Evolutionary conservation across 2,888 invertebrate genomes (phyloP), one percentile per base, ranked within the genome.

Genomic region (Rhaphigaster nebulosa): DNA sequence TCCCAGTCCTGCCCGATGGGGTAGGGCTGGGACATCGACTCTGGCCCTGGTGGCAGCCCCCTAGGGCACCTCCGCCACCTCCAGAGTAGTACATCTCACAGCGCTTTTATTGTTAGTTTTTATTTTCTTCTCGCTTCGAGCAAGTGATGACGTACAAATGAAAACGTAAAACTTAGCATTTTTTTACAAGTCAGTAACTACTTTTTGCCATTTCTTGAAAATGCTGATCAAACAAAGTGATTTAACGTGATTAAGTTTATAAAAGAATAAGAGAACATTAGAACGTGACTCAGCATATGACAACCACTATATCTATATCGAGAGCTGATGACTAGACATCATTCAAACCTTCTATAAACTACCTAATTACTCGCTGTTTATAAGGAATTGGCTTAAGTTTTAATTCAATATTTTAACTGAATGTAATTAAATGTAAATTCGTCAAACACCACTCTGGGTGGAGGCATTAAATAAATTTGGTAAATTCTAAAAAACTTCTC

Each of bases 1-100:
- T 97, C 93, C 96, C 97, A 96, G 95, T 96, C 95, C 96, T 96
- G 94, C 90, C 92, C 90, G 92, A 92, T 18, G 96, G 94, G 94
- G 95, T 95, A 95, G 92, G 92, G 91, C 92, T 92, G 92, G 92
- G 92, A 95, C 95, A 95, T 93, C 91, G 93, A 93, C 91, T 93
- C 93, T 90, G 92, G 93, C 92, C 93, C 91, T 95, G 93, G 94
- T 94, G 93, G 93, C 93, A 91, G 94, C 95, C 92, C 93, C 94
- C 92, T 95, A 92, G 91, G 89, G 90, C 92, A 88, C 92, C 87
- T 87, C 92, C 90, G 90, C 92, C 90, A 60, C 92, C 90, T 52
- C 92, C 92, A 89, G 89, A 92, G 92, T 91, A 90, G 92, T 70
- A 15, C 84, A 45, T 50, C 84, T 76, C 70, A 76, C 34, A 1